Base-by-base conservation (phyloP, 2,113 vertebrate genomes). In the Typhlomys cinereus region DNA sequence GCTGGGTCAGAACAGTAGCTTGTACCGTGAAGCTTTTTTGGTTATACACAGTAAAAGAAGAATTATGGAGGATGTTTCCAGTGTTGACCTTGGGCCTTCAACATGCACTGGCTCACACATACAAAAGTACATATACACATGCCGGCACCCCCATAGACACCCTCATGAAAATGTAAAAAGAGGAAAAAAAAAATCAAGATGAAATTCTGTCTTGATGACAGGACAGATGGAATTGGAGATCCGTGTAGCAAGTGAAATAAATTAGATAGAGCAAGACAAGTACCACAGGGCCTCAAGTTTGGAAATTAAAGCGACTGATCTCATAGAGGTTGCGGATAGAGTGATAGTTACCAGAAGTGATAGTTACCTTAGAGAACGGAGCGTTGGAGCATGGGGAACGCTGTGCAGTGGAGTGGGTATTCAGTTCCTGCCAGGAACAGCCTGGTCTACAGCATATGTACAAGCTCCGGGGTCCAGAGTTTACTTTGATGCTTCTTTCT, bases 391-490 rank as follows among this genome's bases (percentile, higher is more conserved):
- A 76, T 41, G 50, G 62, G 39, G 31, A 46, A n/a, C 34, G 48
- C n/a, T n/a, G n/a, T n/a, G n/a, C n/a, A n/a, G 50, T 29, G 46
- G 7, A 41, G 17, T 59, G 54, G 6, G 29, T 59, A 44, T 14
- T 59, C 14, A 70, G 21, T 36, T 36, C 70, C 6, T 44, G 9
- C 10, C 17, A 39, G 27, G 11, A 66, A 5, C 18, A 36, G 4
- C 5, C 20, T 52, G 5, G 0, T 31, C 1, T 44, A 7, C 20
- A 44, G 44, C 85, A 85, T 84, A n/a, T 52, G 17, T 84, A 39
- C 59, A 85, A 86, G 86, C n/a, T 88, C 96, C 84, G 87, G 94
- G 89, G 48, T 61, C 41, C 54, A 81, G 48, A 70, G 61, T 41
- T 78, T 52, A 64, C 61, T 70, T 44, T 34, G 29, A 62, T 41